Evolutionary conservation across 1,140 invertebrate species (phyloP).

Genomic region (Hetaerina americana): DNA sequence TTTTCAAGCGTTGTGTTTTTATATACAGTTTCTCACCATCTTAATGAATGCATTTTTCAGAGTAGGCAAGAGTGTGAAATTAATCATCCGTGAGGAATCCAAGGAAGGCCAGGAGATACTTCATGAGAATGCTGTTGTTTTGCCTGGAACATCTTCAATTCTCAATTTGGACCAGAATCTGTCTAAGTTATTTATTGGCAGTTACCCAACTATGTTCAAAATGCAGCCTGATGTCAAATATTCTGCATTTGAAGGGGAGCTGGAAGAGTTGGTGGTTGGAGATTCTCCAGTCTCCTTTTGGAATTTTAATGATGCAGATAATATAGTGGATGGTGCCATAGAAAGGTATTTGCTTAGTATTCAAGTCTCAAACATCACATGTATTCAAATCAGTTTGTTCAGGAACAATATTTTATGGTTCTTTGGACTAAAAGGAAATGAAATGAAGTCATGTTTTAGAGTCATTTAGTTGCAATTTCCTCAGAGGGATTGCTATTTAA

Average conservation of each 20-base stretch:
- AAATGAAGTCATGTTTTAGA: no score
- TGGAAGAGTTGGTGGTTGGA: conserved; percentile 83
- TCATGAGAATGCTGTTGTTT: conserved; percentile 40
- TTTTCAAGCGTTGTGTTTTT: neutral
- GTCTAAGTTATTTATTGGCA: conserved; percentile 83
- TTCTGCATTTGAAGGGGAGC: conserved; percentile 70
- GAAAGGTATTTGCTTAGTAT: conserved; percentile 54
- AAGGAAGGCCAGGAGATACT: conserved; percentile 41
- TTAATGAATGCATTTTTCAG: conserved; percentile 30
- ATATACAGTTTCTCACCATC: neutral
- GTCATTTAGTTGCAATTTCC: no score
- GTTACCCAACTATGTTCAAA: conserved; percentile 56
- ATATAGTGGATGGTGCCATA: conserved; percentile 55
- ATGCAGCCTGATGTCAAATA: conserved; percentile 53
- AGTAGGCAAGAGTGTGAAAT: conserved; percentile 65
- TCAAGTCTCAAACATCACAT: neutral
- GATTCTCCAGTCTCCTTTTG: conserved; percentile 82
- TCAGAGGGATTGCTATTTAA: no score
- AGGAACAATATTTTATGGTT: no score
- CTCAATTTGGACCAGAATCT: conserved; percentile 75
- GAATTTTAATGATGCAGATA: conserved; percentile 77
- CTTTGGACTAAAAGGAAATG: no score
- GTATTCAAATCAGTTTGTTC: no score
- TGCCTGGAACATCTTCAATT: conserved; percentile 57
- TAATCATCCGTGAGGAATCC: conserved; percentile 66